Percentiles rank a stretch among this genome's conserved stretches.
Evolutionary conservation across 2,888 invertebrate species (phyloP).

Genomic region (Agelastica alni): DNA sequence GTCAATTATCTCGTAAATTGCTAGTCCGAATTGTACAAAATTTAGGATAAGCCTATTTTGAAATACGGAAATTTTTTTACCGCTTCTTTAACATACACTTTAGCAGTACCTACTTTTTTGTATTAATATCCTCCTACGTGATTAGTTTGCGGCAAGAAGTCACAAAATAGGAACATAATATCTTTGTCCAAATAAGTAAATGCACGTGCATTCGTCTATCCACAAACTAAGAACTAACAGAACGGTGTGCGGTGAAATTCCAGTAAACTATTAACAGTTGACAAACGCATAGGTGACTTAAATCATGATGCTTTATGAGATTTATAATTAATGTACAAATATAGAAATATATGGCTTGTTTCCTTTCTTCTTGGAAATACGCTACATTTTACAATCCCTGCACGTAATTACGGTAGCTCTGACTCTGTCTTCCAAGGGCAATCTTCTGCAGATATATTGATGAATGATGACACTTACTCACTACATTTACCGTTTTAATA

Average conservation of each 20-base stretch:
- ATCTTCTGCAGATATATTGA: slow-evolving; percentile 17
- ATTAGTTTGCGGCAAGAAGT: neutral
- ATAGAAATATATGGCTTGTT: slow-evolving; percentile 45
- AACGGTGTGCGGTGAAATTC: slow-evolving; percentile 42
- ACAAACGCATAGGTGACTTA: slow-evolving; percentile 43
- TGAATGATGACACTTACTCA: slow-evolving; percentile 7
- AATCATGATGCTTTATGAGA: slow-evolving; percentile 50
- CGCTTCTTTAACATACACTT: too few relatives aligned
- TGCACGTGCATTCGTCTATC: slow-evolving; percentile 34
- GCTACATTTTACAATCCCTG: slow-evolving; percentile 20
- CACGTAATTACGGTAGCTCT: slow-evolving; percentile 27
- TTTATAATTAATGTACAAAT: slow-evolving; percentile 51
- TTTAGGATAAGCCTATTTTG: too few relatives aligned
- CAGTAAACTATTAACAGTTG: slow-evolving; percentile 47
- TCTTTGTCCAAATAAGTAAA: slow-evolving; percentile 37
- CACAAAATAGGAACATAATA: slow-evolving; percentile 31
- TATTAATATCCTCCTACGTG: slow-evolving; percentile 1
- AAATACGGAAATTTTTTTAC: too few relatives aligned
- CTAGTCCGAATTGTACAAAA: too few relatives aligned
- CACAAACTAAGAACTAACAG: slow-evolving; percentile 25
- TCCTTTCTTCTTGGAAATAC: slow-evolving; percentile 44
- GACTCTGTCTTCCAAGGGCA: slow-evolving; percentile 27
- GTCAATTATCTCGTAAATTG: too few relatives aligned
- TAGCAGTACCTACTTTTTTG: too few relatives aligned
- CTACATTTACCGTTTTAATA: slow-evolving; percentile 9